Evolutionary conservation across 2,797 vertebrate genomes (phyloP).

Genomic region (Smutsia gigantea): DNA sequence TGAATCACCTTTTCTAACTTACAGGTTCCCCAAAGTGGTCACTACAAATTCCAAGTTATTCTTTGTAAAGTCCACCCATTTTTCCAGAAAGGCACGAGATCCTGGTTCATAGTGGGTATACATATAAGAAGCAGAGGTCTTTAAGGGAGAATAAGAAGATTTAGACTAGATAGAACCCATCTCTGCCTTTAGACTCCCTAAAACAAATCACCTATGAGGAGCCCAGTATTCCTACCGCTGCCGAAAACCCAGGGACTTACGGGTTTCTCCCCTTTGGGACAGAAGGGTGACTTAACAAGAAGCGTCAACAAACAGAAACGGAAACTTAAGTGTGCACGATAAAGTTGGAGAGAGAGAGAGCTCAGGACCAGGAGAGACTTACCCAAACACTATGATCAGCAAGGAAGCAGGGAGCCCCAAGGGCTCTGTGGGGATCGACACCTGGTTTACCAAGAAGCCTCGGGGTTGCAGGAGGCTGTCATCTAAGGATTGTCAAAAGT

Average conservation of each 20-base stretch:
- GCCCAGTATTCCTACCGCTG: background rate
- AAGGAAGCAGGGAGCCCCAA: background rate
- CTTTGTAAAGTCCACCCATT: background rate
- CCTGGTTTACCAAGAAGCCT: background rate
- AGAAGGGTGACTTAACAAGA: background rate
- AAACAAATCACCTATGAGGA: background rate
- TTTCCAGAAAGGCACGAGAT: background rate
- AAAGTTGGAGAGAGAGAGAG: background rate
- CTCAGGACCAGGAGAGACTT: background rate
- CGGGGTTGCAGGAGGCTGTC: background rate
- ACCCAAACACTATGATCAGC: background rate
- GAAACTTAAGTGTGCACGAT: background rate
- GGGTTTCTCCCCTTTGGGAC: background rate
- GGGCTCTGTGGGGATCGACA: accelerated
- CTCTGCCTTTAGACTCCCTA: background rate
- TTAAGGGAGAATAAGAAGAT: background rate
- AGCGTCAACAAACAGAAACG: background rate
- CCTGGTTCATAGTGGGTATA: background rate
- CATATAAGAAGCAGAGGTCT: too few species aligned
- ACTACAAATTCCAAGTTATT: background rate
- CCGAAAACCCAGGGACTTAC: background rate
- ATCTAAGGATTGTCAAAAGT: background rate
- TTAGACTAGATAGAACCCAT: background rate
- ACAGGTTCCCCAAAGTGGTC: background rate
- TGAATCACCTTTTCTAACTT: background rate